Percentiles rank a stretch among this genome's conserved stretches.
Conservation (phyloP, 2,797 vertebrate genomes). For the Taenioides sp. region DNA sequence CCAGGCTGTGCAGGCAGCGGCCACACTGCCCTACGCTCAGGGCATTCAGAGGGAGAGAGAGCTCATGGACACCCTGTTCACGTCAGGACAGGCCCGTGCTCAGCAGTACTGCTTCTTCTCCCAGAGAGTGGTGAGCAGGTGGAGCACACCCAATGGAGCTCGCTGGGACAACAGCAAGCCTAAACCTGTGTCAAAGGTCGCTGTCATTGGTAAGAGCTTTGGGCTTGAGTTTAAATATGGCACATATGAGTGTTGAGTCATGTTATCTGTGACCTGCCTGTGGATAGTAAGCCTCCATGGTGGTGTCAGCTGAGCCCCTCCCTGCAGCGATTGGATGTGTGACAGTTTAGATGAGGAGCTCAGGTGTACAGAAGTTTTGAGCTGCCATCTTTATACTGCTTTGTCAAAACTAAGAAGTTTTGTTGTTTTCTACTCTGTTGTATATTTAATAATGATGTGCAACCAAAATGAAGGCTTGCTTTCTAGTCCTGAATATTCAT, state of each 20-base stretch:
- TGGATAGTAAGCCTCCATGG: constrained; percentile 40
- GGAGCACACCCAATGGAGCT: constrained; percentile 80
- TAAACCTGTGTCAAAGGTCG: constrained; percentile 76
- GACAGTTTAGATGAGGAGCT: constrained; percentile 55
- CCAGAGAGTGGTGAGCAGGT: constrained; percentile 79
- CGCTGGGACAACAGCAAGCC: constrained; percentile 81
- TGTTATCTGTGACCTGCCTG: constrained; percentile 30
- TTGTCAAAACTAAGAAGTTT: constrained; percentile 8
- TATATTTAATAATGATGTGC: constrained; percentile 1
- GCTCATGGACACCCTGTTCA: constrained; percentile 77
- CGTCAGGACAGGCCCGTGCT: constrained; percentile 84
- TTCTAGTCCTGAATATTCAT: not conserved
- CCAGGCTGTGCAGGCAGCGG: constrained; percentile 80
- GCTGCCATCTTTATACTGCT: constrained; percentile 15
- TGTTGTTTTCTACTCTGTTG: not conserved
- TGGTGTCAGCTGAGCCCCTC: constrained; percentile 37
- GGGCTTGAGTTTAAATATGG: constrained; percentile 17
- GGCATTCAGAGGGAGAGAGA: constrained; percentile 80
- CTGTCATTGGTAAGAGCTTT: constrained; percentile 84
- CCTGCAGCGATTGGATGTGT: constrained; percentile 44
- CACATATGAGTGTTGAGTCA: constrained; percentile 15
- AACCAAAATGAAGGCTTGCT: not conserved
- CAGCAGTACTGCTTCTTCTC: constrained; percentile 89
- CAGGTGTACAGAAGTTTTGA: constrained; percentile 38
- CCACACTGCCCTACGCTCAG: constrained; percentile 73